Percentiles rank a stretch among this genome's conserved stretches.
Evolutionary conservation across 1,140 invertebrate genomes (phyloP).

Genomic region (Papilio dardanus): DNA sequence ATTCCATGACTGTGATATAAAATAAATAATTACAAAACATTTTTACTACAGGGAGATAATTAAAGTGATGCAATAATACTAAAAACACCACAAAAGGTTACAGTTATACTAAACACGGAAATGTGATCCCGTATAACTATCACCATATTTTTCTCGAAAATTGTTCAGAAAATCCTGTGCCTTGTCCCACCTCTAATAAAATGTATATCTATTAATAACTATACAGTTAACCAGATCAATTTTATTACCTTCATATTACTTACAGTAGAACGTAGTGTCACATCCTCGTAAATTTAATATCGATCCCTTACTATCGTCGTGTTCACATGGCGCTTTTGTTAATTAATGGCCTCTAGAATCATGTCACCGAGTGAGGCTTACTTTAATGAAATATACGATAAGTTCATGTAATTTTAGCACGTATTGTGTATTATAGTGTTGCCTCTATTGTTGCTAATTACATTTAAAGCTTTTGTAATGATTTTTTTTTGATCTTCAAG

Average conservation of each 20-base stretch:
- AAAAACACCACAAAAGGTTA: not conserved
- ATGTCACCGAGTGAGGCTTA: not conserved
- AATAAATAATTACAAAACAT: not conserved
- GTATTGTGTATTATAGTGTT: not conserved
- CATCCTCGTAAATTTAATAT: slow-evolving; percentile 25
- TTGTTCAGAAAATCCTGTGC: not conserved
- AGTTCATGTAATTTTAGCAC: not conserved
- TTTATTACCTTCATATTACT: not conserved
- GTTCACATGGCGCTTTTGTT: slow-evolving; percentile 14
- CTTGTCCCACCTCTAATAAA: not conserved
- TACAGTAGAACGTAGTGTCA: not conserved
- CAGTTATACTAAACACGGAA: not conserved
- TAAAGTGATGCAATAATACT: not conserved
- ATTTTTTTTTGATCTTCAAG: not conserved
- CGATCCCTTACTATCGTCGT: not conserved
- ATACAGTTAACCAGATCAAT: not conserved
- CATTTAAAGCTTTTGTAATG: not conserved
- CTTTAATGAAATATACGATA: not conserved
- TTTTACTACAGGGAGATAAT: not conserved
- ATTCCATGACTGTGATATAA: not conserved
- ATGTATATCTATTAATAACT: not conserved
- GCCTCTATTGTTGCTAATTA: not conserved
- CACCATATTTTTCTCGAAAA: not conserved
- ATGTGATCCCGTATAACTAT: not conserved
- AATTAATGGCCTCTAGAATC: slow-evolving; percentile 20